Evolutionary conservation across 2,888 invertebrate species (phyloP).

Genomic region (Hyles lineata): DNA sequence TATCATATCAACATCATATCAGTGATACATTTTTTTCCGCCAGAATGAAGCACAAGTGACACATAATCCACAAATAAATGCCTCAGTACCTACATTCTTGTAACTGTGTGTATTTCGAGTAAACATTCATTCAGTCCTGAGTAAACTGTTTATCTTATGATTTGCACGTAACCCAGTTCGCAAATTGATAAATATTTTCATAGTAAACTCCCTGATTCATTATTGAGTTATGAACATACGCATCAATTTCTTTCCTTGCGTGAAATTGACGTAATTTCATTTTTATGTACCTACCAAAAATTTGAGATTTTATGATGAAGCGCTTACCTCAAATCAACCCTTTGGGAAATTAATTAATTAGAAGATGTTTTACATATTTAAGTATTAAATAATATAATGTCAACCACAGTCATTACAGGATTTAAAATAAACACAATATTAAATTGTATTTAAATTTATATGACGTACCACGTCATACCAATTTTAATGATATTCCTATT

Average conservation of each 20-base stretch:
- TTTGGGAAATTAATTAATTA: too few relatives aligned
- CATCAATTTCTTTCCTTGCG: not conserved
- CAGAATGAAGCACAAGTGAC: not conserved
- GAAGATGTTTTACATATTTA: too few relatives aligned
- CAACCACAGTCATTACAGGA: too few relatives aligned
- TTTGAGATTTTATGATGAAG: too few relatives aligned
- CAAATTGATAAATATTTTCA: conserved; percentile 18
- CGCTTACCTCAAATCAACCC: too few relatives aligned
- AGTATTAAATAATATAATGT: too few relatives aligned
- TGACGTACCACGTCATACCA: too few relatives aligned
- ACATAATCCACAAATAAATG: conserved; percentile 6
- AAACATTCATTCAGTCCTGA: conserved; percentile 28
- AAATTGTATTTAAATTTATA: too few relatives aligned
- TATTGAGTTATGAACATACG: not conserved
- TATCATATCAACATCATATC: not conserved
- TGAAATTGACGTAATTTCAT: too few relatives aligned
- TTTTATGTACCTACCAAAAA: too few relatives aligned
- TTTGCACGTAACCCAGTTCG: conserved; percentile 8
- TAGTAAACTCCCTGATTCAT: conserved; percentile 10
- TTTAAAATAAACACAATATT: too few relatives aligned
- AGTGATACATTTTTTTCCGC: not conserved
- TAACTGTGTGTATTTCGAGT: conserved; percentile 11
- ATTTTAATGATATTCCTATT: too few relatives aligned
- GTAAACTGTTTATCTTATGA: conserved; percentile 17
- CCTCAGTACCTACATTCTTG: conserved; percentile 10